These are phyloP conservation scores for Zaprionus kolodkinae DNA, from an alignment of 1,140 invertebrate species.

Conservation along the genomic window DNA sequence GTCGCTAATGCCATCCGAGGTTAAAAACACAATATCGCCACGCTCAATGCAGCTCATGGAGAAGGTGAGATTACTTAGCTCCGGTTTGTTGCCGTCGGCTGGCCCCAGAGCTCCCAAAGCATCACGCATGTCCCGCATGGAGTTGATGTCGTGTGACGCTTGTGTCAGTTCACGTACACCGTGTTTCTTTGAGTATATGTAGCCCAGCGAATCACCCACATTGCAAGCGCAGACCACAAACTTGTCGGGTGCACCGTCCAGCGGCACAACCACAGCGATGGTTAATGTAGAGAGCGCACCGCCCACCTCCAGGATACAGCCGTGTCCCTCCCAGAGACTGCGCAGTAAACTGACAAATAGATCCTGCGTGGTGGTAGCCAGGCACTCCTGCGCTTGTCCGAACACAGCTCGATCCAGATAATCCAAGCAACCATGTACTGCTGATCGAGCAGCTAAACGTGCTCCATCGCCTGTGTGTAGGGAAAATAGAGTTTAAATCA, in stretches of 20 bases:
- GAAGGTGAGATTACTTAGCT: slow-evolving; percentile 95
- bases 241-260: slow-evolving; percentile 84
- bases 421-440: slow-evolving; percentile 94
- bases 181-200: slow-evolving; percentile 92
- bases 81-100: slow-evolving; percentile 94
- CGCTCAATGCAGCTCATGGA: slow-evolving; percentile 93
- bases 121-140: slow-evolving; percentile 96
- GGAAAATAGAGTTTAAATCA: neutral
- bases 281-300: slow-evolving; percentile 95
- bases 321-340: slow-evolving; percentile 94
- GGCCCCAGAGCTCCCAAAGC: slow-evolving; percentile 95
- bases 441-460: slow-evolving; percentile 93
- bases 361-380: slow-evolving; percentile 85
- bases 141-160: slow-evolving; percentile 95
- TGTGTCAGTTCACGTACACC: slow-evolving; percentile 90
- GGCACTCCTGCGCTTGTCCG: slow-evolving; percentile 73
- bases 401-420: slow-evolving; percentile 93
- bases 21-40: slow-evolving; percentile 95
- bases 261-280: slow-evolving; percentile 90
- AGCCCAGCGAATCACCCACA: slow-evolving; percentile 95
- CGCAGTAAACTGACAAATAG: slow-evolving; percentile 92
- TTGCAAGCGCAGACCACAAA: slow-evolving; percentile 95
- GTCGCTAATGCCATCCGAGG: slow-evolving; percentile 96
- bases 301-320: slow-evolving; percentile 93
- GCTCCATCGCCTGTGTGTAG: slow-evolving; percentile 89